These are phyloP conservation scores for Sander lucioperca DNA, from an alignment of 2,113 vertebrate species.

Conservation along the genomic window DNA sequence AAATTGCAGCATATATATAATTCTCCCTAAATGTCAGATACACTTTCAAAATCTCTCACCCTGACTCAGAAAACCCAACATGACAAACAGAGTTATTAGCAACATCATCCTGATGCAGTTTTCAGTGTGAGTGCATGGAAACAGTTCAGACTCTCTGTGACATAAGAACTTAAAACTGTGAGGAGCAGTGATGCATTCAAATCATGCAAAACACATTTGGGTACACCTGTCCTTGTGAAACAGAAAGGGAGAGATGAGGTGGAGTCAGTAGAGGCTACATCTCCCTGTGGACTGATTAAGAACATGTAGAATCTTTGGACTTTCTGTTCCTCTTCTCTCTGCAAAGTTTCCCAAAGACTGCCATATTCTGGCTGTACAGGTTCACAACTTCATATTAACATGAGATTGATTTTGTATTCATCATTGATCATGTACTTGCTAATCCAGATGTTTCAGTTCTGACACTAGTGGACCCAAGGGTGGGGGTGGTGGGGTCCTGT, in stretches of 20 bases:
- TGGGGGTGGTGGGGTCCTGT: no score
- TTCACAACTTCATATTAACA: neutral
- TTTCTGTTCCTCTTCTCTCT: neutral
- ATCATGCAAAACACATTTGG: neutral
- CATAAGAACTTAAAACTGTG: neutral
- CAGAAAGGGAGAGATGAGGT: constrained; percentile 11
- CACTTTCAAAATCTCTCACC: constrained; percentile 14
- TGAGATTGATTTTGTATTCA: neutral
- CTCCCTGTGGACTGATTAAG: neutral
- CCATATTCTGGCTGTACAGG: constrained; percentile 45
- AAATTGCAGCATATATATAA: no score
- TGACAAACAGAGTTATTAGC: constrained; percentile 10
- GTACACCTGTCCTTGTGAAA: constrained; percentile 50
- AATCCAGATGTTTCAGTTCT: no score
- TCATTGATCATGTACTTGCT: no score
- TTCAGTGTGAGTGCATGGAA: constrained; percentile 17
- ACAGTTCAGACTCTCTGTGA: constrained; percentile 13
- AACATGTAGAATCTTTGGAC: neutral
- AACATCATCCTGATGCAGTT: constrained; percentile 47
- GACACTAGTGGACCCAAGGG: no score
- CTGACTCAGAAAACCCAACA: constrained; percentile 40
- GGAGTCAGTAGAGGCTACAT: neutral
- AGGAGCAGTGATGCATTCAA: constrained; percentile 8
- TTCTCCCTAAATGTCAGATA: neutral
- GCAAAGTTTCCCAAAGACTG: constrained; percentile 1